Evolutionary conservation across 2,888 invertebrate genomes (phyloP).

Genomic region (Vesta saturnalis): DNA sequence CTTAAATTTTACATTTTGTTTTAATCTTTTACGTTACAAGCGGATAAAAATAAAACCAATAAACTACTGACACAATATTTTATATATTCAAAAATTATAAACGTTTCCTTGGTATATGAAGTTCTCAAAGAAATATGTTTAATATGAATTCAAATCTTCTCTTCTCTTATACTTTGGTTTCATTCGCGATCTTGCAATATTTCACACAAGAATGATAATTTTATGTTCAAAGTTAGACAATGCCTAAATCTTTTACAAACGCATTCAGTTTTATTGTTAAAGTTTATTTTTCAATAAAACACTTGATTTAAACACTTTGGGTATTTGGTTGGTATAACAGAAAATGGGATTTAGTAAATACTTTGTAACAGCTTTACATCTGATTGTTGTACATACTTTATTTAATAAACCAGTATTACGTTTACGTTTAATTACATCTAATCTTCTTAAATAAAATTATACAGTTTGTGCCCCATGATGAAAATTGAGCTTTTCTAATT

Average conservation of each 20-base stretch:
- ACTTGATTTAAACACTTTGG: constrained; percentile 18
- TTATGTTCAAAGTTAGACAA: constrained; percentile 32
- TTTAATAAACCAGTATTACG: background rate
- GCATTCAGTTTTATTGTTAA: constrained; percentile 32
- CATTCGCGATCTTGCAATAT: constrained; percentile 23
- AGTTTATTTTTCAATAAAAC: constrained; percentile 27
- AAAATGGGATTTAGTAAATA: constrained; percentile 5
- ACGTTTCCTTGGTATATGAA: constrained; percentile 5
- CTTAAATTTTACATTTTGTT: too few relatives aligned
- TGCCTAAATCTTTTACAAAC: constrained; percentile 30
- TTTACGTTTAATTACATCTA: background rate
- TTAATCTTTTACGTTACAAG: too few relatives aligned
- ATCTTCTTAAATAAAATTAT: background rate
- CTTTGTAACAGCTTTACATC: too few relatives aligned
- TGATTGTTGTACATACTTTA: background rate
- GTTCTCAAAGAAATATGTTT: constrained; percentile 17
- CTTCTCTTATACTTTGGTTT: constrained; percentile 21
- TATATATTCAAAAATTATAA: background rate
- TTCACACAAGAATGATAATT: constrained; percentile 34
- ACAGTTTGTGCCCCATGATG: background rate
- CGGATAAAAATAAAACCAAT: background rate
- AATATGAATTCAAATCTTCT: constrained; percentile 27
- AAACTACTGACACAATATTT: background rate
- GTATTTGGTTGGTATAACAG: background rate
- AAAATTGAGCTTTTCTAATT: background rate